Conservation (phyloP, 2,113 vertebrate species). For the Nipponia nippon region DNA sequence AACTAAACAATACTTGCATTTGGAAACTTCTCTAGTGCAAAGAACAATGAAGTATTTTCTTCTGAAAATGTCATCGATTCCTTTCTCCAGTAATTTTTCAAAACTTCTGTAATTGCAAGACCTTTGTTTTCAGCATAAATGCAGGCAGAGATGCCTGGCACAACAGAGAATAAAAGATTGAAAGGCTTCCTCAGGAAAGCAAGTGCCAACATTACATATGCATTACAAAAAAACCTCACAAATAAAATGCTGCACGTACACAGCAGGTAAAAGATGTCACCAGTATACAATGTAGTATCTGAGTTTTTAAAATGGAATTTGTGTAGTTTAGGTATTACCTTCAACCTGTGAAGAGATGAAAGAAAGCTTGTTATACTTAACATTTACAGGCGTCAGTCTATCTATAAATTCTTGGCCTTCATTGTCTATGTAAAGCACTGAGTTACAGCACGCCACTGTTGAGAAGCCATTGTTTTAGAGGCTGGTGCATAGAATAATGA, state of each 20-base stretch:
- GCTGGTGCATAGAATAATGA: not conserved
- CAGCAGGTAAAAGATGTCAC: not conserved
- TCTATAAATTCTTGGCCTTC: not conserved
- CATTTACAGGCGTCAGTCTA: not conserved
- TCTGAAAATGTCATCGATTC: not conserved
- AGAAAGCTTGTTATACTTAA: not conserved
- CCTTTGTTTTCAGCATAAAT: not conserved
- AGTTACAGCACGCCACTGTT: not conserved
- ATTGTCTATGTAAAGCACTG: not conserved
- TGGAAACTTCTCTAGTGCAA: not conserved
- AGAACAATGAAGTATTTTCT: not conserved
- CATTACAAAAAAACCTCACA: not conserved
- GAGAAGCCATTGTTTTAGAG: not conserved
- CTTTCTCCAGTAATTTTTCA: not conserved
- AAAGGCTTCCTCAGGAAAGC: not conserved
- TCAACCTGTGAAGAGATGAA: not conserved
- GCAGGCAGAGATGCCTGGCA: not conserved
- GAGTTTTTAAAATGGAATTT: not conserved
- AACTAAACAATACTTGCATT: slow-evolving; percentile 29
- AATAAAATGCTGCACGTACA: not conserved
- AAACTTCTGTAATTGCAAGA: not conserved
- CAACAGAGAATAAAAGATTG: not conserved
- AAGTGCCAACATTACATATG: not conserved
- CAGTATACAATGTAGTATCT: not conserved
- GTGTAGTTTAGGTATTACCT: not conserved